Evolutionary conservation across 2,113 vertebrate genomes (phyloP), one percentile per base, ranked within the genome.

Genomic region (Phainopepla nitens): DNA sequence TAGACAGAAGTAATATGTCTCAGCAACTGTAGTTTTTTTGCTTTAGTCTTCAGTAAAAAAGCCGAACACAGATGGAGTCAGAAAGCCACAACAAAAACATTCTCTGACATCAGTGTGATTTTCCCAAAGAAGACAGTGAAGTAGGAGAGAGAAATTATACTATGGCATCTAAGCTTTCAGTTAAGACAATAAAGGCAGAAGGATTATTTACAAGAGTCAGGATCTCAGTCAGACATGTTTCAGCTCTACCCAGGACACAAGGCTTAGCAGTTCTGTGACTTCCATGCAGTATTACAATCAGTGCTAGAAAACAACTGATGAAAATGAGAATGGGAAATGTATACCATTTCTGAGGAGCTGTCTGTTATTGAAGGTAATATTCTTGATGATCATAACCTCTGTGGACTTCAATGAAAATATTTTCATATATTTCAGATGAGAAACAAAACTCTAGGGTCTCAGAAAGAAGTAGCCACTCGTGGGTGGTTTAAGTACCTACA

Each of bases 241-340:
- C 0, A 0, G 4, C 47, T 81, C 17, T 25, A 60, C 27, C 20
- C 23, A 68, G 39, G 31, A 75, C 14, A 7, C 13, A 25, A 35
- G 45, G 28, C 20, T 87, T 15, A 64, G 54, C 64, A 85, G 31
- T 56, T 93, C 25, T 76, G 61, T 82, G 75, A 58, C 33, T 85
- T 85, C 45, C 24, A 42, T 49, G 45, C 15, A 88, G 6, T 69
- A 76, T n/a, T 75, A 24, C 18, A n/a, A 15, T 24, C 27, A 36
- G 23, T 20, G 23, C 41, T 2, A 13, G 66, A 69, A 53, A 85
- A 64, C 51, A 71, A 22, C 24, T 50, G 36, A 77, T 58, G 50
- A 69, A 87, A 84, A 72, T n/a, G 11, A 87, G 16, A 91, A 76
- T 35, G 20, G 15, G 89, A 94, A 93, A 95, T 21, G 4, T 7